Base-by-base conservation (phyloP, 1,140 invertebrate genomes). In the Drosophila oshimai region DNA sequence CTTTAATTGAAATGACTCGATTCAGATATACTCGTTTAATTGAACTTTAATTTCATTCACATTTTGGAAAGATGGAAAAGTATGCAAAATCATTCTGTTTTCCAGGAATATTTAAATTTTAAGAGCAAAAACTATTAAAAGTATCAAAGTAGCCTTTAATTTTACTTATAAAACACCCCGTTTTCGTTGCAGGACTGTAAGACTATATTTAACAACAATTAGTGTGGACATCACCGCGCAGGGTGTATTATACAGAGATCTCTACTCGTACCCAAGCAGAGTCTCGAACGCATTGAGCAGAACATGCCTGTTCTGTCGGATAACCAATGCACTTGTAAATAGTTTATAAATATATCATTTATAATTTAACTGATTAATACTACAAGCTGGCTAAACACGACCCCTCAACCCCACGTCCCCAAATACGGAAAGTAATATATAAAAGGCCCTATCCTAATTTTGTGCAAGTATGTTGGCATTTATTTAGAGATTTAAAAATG, bases 201-300 rank as follows among this genome's bases (percentile, higher is more conserved):
- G 80, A 86, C 81, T 89, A 75, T 76, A 90, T 57, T 70, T 70
- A 88, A 69, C 69, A 90, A 89, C 83, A 90, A 78, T 77, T 64
- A 68, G 75, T 78, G 86, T 90, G 90, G 90, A 89, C 90, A 91
- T 91, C 90, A 89, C 89, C 90, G 76, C 90, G 90, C 90, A 91
- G 90, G 90, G 90, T 91, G 90, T 83, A 89, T 87, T 65, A 76
- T 78, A 58, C 69, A 90, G 89, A 89, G 90, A 90, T 90, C 65
- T 87, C 83, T 80, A 61, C 69, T 70, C 69, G 90, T 91, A 91
- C 90, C 90, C 90, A 88, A 70, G 67, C 57, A 86, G 80, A 84
- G 76, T 90, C 90, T 89, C 90, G 84, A 69, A 42, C 46, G 84
- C 80, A 60, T 84, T 90, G 84, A 76, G 47, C 84, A 73, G 74